phyloP scores from a whole-genome alignment of 2,797 vertebrate species.

The Taenioides sp. region DNA sequence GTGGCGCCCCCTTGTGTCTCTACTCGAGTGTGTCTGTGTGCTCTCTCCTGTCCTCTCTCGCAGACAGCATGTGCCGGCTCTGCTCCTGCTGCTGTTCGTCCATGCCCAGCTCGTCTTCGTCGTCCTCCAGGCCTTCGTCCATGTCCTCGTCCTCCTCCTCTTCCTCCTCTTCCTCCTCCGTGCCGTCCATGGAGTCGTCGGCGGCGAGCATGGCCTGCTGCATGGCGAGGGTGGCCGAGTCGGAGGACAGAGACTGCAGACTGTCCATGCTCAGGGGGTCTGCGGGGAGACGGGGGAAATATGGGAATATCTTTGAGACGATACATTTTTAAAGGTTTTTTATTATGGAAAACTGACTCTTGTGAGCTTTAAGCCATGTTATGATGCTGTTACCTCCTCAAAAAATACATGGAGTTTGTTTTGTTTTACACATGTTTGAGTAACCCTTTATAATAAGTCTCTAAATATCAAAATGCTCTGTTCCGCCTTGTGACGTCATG shows the following conservation, averaged over 20 bases:
- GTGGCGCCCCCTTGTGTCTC: conserved; percentile 18
- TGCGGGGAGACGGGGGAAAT: conserved; percentile 38
- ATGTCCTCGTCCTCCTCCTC: conserved; percentile 89
- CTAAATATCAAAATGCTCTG: too few relatives aligned
- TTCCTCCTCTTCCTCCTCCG: conserved; percentile 93
- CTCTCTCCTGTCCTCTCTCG: conserved; percentile 74
- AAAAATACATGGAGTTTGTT: too few relatives aligned
- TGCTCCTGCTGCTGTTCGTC: conserved; percentile 79
- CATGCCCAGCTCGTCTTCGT: conserved; percentile 81
- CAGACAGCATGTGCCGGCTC: conserved; percentile 79
- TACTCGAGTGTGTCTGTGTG: conserved; percentile 92
- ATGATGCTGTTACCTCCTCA: too few relatives aligned
- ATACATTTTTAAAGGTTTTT: too few relatives aligned
- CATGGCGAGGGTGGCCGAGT: conserved; percentile 94
- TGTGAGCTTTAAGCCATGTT: too few relatives aligned
- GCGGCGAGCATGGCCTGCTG: conserved; percentile 96
- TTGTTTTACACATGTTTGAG: too few relatives aligned
- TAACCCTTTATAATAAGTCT: too few relatives aligned
- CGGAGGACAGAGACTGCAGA: conserved; percentile 92
- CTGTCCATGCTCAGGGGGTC: conserved; percentile 90
- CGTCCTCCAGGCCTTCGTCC: conserved; percentile 81
- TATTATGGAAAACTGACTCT: too few relatives aligned
- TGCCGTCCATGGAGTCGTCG: conserved; percentile 91
- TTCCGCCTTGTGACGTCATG: too few relatives aligned
- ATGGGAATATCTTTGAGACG: too few relatives aligned